These are phyloP conservation scores for Altica lythri DNA, from an alignment of 2,888 invertebrate genomes.

Conservation along the genomic window DNA sequence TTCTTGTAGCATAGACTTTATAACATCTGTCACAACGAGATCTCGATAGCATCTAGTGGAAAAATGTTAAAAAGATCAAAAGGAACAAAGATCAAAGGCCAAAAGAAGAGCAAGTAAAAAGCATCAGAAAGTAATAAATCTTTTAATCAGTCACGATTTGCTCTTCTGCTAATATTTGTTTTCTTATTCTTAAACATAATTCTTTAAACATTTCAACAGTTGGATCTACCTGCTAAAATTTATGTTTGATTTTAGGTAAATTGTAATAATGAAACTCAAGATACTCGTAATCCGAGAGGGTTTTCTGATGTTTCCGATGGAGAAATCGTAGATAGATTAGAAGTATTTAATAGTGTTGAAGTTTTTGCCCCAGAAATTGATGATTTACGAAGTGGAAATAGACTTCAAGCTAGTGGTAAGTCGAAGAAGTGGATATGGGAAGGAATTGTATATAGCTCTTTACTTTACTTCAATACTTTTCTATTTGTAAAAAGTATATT, in stretches of 20 bases:
- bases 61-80: too few relatives aligned
- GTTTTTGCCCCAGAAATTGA: constrained; percentile 80
- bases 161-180: too few relatives aligned
- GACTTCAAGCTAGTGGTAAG: constrained; percentile 44
- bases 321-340: constrained; percentile 67
- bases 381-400: constrained; percentile 54
- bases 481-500: constrained; percentile 10
- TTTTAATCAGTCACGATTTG: too few relatives aligned
- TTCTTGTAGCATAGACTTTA: too few relatives aligned
- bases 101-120: too few relatives aligned
- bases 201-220: not conserved
- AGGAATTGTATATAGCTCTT: constrained; percentile 35
- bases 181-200: too few relatives aligned
- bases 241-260: constrained; percentile 50
- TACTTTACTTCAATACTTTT: constrained; percentile 8
- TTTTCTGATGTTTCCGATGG: constrained; percentile 61
- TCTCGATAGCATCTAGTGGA: too few relatives aligned
- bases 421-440: constrained; percentile 25
- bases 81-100: too few relatives aligned
- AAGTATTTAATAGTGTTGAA: constrained; percentile 81
- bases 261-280: constrained; percentile 51
- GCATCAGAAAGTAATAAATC: too few relatives aligned
- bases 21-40: too few relatives aligned
- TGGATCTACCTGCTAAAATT: not conserved
- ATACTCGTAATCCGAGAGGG: constrained; percentile 48